Conservation (phyloP, 2,113 vertebrate species). For the Pomatorhinus ruficollis region DNA sequence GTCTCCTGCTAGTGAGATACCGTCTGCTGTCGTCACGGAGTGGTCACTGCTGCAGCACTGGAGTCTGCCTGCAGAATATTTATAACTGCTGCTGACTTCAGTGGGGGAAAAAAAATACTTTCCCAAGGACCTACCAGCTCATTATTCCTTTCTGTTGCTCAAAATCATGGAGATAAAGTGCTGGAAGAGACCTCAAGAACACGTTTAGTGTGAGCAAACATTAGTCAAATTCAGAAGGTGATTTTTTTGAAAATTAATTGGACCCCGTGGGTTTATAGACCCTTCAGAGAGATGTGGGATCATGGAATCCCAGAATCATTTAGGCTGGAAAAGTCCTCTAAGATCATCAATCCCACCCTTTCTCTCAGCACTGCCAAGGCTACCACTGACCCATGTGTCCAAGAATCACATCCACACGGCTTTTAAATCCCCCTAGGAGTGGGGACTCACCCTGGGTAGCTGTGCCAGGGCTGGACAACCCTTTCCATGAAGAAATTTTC, state of each 20-base stretch:
- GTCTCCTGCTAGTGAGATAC: background rate
- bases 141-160: background rate
- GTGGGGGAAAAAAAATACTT: background rate
- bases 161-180: background rate
- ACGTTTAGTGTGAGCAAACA: fast-evolving
- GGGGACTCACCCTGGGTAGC: background rate
- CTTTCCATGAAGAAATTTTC: background rate
- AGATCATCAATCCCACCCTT: background rate
- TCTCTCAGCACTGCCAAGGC: background rate
- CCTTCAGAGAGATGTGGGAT: background rate
- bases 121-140: background rate
- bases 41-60: background rate
- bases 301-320: fast-evolving
- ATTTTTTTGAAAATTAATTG: background rate
- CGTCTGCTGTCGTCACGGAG: background rate
- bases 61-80: background rate
- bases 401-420: fast-evolving
- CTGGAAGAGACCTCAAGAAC: background rate
- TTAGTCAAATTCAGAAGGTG: background rate
- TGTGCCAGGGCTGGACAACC: fast-evolving
- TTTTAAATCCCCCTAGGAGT: fast-evolving
- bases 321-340: background rate
- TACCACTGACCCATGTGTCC: background rate
- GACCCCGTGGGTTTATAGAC: fast-evolving
- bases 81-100: background rate